A percentile compares a stretch with the other conserved stretches of the same genome.
Evolutionary conservation across 2,888 invertebrate species (phyloP).

Genomic region (Ectobius pallidus): DNA sequence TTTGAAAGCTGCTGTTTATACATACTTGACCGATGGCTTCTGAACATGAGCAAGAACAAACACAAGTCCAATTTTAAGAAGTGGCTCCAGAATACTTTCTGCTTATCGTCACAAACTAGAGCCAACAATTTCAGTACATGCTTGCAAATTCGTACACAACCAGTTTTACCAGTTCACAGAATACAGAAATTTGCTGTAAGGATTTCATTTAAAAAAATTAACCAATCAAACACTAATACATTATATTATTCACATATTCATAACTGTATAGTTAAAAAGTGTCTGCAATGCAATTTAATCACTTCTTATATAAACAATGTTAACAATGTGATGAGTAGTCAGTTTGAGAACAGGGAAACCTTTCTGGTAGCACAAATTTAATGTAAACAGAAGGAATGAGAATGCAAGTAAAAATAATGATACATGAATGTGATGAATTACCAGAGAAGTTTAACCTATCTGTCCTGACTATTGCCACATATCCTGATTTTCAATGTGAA

Average conservation of each 20-base stretch:
- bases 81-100: conserved; percentile 11
- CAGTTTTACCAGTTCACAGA: background rate
- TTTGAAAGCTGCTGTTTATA: conserved; percentile 32
- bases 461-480: background rate
- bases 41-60: conserved; percentile 28
- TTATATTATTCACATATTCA: conserved; percentile 58
- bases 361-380: conserved; percentile 7
- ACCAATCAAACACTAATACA: conserved; percentile 57
- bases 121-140: background rate
- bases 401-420: conserved; percentile 4
- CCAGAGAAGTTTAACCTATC: background rate
- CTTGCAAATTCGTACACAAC: background rate
- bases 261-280: conserved; percentile 55
- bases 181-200: background rate
- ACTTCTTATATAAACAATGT: background rate
- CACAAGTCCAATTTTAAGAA: conserved; percentile 28
- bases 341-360: background rate
- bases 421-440: conserved; percentile 6
- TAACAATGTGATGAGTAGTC: background rate
- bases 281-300: background rate
- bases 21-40: conserved; percentile 27
- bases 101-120: background rate
- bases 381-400: conserved; percentile 35
- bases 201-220: background rate
- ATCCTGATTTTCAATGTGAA: background rate